Conservation (phyloP, 2,113 vertebrate species). For the Clupea harengus region DNA sequence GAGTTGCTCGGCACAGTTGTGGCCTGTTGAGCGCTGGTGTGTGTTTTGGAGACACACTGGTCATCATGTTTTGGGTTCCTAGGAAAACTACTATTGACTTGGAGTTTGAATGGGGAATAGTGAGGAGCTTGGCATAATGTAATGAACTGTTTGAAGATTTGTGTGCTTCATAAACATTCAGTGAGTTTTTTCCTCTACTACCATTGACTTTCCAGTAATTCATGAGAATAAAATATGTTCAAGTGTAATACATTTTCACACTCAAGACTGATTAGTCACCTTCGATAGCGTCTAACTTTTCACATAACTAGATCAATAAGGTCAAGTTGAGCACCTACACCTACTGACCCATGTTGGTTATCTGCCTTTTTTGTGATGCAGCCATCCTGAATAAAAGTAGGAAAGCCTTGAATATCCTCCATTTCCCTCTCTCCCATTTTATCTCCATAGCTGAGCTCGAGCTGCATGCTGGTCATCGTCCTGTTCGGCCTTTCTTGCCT, state of each 20-base stretch:
- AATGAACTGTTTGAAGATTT: background rate
- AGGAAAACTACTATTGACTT: constrained; percentile 2
- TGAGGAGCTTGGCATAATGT: background rate
- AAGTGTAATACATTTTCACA: background rate
- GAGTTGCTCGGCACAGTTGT: background rate
- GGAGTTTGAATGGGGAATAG: background rate
- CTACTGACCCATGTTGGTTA: background rate
- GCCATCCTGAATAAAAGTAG: background rate
- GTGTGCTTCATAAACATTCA: background rate
- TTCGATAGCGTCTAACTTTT: background rate
- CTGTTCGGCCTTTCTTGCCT: background rate
- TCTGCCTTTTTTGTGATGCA: background rate
- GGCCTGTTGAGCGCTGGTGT: background rate
- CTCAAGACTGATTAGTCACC: background rate
- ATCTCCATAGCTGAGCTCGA: background rate
- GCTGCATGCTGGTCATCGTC: background rate
- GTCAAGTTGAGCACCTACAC: background rate
- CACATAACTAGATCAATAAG: background rate
- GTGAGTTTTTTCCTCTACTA: background rate
- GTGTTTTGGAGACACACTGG: background rate
- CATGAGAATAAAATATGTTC: background rate
- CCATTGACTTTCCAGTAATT: background rate
- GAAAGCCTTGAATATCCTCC: background rate
- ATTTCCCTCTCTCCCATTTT: background rate
- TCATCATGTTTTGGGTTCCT: background rate